phyloP scores from a whole-genome alignment of 2,113 vertebrate species.

The Epinephelus fuscoguttatus region DNA sequence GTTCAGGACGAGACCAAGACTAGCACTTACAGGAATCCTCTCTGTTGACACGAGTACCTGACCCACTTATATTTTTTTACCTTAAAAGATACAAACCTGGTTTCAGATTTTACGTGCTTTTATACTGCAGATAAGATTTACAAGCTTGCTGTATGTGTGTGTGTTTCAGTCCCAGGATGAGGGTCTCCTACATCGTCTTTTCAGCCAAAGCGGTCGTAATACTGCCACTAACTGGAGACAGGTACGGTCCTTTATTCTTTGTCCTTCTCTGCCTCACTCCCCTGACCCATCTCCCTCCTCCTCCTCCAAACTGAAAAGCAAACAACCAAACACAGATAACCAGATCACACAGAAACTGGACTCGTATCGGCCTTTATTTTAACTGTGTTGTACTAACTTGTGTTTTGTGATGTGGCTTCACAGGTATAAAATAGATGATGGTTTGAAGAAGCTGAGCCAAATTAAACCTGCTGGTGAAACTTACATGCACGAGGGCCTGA shows the following conservation, averaged over 20 bases:
- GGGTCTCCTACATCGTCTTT: slow-evolving; percentile 95
- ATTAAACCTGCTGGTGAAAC: slow-evolving; percentile 93
- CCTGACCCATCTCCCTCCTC: not conserved
- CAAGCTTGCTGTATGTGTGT: slow-evolving; percentile 15
- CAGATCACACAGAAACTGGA: slow-evolving; percentile 10
- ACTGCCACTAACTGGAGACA: slow-evolving; percentile 94
- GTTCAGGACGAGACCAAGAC: too few species aligned
- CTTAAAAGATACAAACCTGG: not conserved
- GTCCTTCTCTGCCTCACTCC: not conserved
- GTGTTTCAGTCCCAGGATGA: slow-evolving; percentile 92
- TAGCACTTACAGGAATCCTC: not conserved
- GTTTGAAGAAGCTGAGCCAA: slow-evolving; percentile 87
- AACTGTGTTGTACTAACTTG: not conserved
- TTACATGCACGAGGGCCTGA: slow-evolving; percentile 95
- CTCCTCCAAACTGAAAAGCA: not conserved
- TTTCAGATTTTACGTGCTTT: not conserved
- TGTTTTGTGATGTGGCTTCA: slow-evolving; percentile 57
- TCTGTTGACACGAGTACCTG: not conserved
- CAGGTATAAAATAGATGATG: slow-evolving; percentile 86
- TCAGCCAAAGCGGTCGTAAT: slow-evolving; percentile 89
- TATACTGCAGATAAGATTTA: not conserved
- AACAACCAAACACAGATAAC: not conserved
- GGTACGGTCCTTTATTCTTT: slow-evolving; percentile 77
- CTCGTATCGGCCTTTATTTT: slow-evolving; percentile 9
- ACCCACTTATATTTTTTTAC: not conserved